Conservation (phyloP, 1,140 invertebrate genomes). For the Episyrphus balteatus region DNA sequence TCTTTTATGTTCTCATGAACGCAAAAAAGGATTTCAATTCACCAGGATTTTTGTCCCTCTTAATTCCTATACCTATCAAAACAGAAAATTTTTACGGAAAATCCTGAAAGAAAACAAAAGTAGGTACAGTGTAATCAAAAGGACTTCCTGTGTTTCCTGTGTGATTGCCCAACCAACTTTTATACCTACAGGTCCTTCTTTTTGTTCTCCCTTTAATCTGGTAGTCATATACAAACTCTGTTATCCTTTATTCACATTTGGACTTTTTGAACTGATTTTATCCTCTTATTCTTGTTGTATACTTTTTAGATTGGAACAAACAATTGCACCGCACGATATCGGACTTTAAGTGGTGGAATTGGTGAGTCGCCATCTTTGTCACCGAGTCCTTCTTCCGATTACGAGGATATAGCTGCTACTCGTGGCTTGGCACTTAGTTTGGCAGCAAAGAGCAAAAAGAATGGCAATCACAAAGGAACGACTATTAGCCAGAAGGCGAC, state of each 20-base stretch:
- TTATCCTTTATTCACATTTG: slow-evolving; percentile 2
- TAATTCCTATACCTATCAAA: too few relatives aligned
- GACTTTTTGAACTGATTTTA: neutral
- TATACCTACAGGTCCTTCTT: neutral
- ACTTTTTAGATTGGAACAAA: slow-evolving; percentile 37
- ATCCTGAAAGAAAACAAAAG: too few relatives aligned
- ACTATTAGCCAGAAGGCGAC: slow-evolving; percentile 37
- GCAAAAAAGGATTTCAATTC: too few relatives aligned
- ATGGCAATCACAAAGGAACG: slow-evolving; percentile 34
- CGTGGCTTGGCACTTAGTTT: slow-evolving; percentile 27
- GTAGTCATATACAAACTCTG: slow-evolving; percentile 9
- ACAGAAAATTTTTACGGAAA: too few relatives aligned
- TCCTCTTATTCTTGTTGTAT: slow-evolving; percentile 3
- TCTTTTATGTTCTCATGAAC: too few relatives aligned
- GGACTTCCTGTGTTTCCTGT: neutral
- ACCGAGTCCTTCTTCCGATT: slow-evolving; percentile 36
- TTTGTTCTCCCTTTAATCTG: neutral
- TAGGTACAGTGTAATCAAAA: too few relatives aligned
- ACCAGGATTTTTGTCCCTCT: too few relatives aligned
- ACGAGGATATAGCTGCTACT: slow-evolving; percentile 34
- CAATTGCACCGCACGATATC: slow-evolving; percentile 36
- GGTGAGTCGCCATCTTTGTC: slow-evolving; percentile 35
- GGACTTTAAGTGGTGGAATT: slow-evolving; percentile 33
- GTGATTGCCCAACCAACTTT: neutral
- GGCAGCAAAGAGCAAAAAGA: slow-evolving; percentile 31